A percentile compares a stretch with the other conserved stretches of the same genome.
phyloP scores from a whole-genome alignment of 2,113 vertebrate genomes.

The Macaca mulatta region DNA sequence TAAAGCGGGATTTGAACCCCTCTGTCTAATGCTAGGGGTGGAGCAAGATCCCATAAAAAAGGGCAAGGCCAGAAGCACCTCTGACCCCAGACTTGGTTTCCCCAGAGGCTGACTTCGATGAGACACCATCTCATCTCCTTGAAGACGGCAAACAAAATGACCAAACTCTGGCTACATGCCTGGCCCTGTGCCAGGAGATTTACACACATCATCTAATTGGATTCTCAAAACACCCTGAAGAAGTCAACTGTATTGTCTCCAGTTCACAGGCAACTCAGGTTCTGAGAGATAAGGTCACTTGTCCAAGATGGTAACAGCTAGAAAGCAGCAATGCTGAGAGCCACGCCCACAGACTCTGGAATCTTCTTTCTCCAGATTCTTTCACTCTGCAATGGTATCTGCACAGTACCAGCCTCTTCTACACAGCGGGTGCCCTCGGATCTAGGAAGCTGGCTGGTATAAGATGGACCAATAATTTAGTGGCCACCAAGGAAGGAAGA shows the following conservation, averaged over 20 bases:
- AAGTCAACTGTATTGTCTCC: neutral
- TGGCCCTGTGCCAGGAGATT: neutral
- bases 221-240: neutral
- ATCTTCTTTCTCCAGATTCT: too few relatives aligned
- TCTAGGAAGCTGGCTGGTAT: neutral
- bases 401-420: neutral
- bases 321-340: neutral
- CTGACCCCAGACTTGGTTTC: neutral
- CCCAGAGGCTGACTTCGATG: neutral
- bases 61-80: neutral
- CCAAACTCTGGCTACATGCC: neutral
- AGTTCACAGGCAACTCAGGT: neutral
- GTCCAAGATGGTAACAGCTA: neutral
- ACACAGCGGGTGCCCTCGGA: fast-evolving
- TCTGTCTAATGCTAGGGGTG: neutral
- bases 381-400: fast-evolving
- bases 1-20: neutral
- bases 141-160: fast-evolving
- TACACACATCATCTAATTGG: fast-evolving
- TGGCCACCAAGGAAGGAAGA: neutral
- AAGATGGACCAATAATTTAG: too few relatives aligned
- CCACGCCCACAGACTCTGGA: fast-evolving
- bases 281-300: neutral
- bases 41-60: neutral
- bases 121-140: neutral